phyloP scores from a whole-genome alignment of 2,888 invertebrate species.

The Oithona nana region DNA sequence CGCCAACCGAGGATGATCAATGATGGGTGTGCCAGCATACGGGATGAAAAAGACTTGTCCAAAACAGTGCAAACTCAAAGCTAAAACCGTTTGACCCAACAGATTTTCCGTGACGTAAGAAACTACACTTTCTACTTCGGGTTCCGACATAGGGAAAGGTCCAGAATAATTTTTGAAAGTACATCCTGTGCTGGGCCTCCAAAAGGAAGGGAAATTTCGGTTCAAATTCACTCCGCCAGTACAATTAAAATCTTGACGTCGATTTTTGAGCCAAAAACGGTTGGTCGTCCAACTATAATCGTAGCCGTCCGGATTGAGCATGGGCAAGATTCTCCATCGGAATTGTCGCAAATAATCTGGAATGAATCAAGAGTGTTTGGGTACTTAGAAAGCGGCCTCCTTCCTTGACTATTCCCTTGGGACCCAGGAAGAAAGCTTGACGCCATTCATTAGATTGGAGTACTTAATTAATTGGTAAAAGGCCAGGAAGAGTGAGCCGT shows the following conservation, averaged over 20 bases:
- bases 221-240: background rate
- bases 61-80: background rate
- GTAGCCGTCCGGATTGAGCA: background rate
- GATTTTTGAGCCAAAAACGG: slow-evolving; percentile 2
- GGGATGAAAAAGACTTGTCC: background rate
- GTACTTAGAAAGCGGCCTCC: too few species aligned
- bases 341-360: background rate
- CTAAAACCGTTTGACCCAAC: background rate
- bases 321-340: background rate
- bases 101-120: background rate
- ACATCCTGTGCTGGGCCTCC: too few species aligned
- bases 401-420: too few species aligned
- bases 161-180: background rate
- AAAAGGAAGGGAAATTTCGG: background rate
- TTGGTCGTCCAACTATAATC: background rate
- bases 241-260: background rate
- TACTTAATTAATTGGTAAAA: too few species aligned
- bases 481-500: too few species aligned
- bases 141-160: background rate
- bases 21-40: background rate
- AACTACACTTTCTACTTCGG: background rate
- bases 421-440: too few species aligned
- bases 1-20: too few species aligned
- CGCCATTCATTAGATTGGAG: too few species aligned
- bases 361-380: background rate